Evolutionary conservation across 2,888 invertebrate species (phyloP).

Genomic region (Spicauda simplicius): DNA sequence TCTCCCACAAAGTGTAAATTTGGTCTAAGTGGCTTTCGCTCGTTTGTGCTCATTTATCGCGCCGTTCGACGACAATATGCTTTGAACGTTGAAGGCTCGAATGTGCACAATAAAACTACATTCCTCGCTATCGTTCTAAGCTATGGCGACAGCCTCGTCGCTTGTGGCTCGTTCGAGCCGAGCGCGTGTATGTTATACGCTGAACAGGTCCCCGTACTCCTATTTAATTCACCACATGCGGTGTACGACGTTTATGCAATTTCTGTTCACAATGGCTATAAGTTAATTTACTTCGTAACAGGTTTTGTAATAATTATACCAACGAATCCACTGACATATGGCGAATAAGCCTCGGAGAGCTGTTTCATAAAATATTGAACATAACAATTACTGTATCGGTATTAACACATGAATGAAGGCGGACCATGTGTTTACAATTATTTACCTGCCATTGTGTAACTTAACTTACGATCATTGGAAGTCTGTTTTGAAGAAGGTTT

Average conservation of each 20-base stretch:
- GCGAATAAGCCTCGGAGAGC: constrained; percentile 43
- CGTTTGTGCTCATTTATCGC: constrained; percentile 78
- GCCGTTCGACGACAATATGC: constrained; percentile 68
- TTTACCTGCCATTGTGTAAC: constrained; percentile 18
- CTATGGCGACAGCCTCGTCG: constrained; percentile 72
- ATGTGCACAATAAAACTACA: constrained; percentile 74
- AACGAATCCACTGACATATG: constrained; percentile 50
- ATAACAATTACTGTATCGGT: constrained; percentile 24
- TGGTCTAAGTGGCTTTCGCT: constrained; percentile 82
- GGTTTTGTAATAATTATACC: constrained; percentile 53
- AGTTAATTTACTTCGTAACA: constrained; percentile 59
- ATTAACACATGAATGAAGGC: constrained; percentile 10
- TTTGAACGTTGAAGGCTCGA: constrained; percentile 67
- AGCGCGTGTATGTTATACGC: constrained; percentile 65
- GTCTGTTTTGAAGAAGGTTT: constrained; percentile 2
- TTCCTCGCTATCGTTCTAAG: constrained; percentile 74
- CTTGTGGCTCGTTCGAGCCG: constrained; percentile 68
- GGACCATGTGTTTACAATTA: constrained; percentile 33
- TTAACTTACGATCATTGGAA: constrained; percentile 13
- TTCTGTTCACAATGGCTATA: constrained; percentile 68
- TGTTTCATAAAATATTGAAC: constrained; percentile 41
- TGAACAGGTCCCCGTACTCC: constrained; percentile 77
- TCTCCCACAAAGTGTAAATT: constrained; percentile 84
- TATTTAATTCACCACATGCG: constrained; percentile 77
- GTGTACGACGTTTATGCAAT: constrained; percentile 75